Evolutionary conservation across 2,113 vertebrate species (phyloP), one percentile per base, ranked within the genome.

Genomic region (Oreochromis tanganicae): DNA sequence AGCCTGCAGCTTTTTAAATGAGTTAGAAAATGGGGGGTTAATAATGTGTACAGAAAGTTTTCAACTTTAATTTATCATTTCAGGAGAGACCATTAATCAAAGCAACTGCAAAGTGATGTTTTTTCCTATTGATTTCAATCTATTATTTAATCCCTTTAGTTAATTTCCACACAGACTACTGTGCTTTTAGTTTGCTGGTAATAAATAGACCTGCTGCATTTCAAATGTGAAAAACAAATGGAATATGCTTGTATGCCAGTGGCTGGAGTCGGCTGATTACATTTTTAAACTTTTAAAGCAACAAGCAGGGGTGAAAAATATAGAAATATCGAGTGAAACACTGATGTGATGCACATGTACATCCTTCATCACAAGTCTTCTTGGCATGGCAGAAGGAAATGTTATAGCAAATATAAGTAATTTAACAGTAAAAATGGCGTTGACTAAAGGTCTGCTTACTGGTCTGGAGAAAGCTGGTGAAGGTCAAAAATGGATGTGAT

Each of bases 1-100:
- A 94, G 96, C 92, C 96, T 90, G 94, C 92, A 95, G 89, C 95
- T 91, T 96, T 95, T 96, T 95, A 97, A 97, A 98, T 97, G 96
- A 97, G 95, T 97, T 96, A 96, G 96, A 97, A 96, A 96, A 92
- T 81, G 84, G 90, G 92, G 90, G 94, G 89, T 93, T 95, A 93
- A 95, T 95, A 95, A 95, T 89, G 92, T 95, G 88, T 94, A 93
- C 84, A 71, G 86, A 92, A 94, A 95, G 89, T 95, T 94, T 95
- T 95, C 91, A 89, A 89, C 81, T 95, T 95, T 95, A 93, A 96
- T 96, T 96, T 94, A 96, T 94, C 93, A 93, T 89, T 79, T 68
- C 73, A 83, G 84, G 73, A 92, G 87, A 90, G 88, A 81, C 63
- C 92, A 95, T 96, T 95, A 94, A 96, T 96, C 95, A 96, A 82